A percentile compares a stretch with the other conserved stretches of the same genome.
These are phyloP conservation scores for Anthoscopus minutus DNA, from an alignment of 2,113 vertebrate species.

Conservation along the genomic window DNA sequence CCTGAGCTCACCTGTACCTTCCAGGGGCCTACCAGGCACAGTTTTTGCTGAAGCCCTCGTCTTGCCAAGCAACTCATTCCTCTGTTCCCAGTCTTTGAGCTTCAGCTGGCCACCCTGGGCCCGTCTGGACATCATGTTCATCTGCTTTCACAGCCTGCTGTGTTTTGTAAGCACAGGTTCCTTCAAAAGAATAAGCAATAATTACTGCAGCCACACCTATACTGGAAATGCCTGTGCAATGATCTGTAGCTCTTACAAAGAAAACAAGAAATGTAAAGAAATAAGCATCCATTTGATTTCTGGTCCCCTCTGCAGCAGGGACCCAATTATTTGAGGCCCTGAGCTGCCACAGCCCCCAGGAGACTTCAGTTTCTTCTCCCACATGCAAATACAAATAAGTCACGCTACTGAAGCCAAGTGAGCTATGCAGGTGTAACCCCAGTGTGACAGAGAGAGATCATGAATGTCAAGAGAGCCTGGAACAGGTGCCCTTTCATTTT, in stretches of 20 bases:
- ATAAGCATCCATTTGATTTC: not conserved
- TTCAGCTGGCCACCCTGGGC: not conserved
- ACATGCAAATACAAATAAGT: conserved; percentile 32
- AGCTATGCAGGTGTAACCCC: conserved; percentile 22
- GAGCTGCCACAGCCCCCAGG: not conserved
- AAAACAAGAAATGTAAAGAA: not conserved
- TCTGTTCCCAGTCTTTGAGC: not conserved
- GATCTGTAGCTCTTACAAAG: not conserved
- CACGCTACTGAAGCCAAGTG: not conserved
- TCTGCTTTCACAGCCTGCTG: not conserved
- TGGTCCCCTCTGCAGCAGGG: not conserved
- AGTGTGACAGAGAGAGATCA: not conserved
- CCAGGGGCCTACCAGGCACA: not conserved
- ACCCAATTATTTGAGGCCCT: not conserved
- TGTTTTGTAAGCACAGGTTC: not conserved
- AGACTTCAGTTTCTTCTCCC: not conserved
- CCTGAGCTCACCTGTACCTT: not conserved
- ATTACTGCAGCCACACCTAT: conserved; percentile 51
- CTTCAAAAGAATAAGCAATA: conserved; percentile 1
- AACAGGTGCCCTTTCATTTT: conserved; percentile 40
- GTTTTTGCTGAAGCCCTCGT: not conserved
- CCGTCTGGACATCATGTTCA: not conserved
- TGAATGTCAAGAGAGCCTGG: not conserved
- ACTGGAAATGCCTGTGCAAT: conserved; percentile 43
- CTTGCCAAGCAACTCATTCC: not conserved